Base-by-base conservation (phyloP, 2,888 invertebrate genomes). In the Pediacus dermestoides region DNA sequence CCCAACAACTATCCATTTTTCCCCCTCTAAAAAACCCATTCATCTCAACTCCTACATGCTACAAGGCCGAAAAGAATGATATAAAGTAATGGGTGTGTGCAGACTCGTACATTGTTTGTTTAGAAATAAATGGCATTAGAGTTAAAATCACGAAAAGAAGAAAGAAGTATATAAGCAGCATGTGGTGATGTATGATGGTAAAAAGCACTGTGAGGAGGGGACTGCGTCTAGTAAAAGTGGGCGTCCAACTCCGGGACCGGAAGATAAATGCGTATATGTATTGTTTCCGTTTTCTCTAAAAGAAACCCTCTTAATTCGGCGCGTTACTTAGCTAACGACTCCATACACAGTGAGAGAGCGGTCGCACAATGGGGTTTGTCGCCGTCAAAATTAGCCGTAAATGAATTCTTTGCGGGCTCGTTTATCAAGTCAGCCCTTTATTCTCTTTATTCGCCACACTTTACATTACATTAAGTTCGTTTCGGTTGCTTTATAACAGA, bases 251-350 rank as follows among this genome's bases (percentile, higher is more conserved):
- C 23, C 23, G 23, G 28, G 28, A 4, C 63, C 65, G 63, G 67
- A 68, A 69, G 68, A 69, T 67, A 62, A 64, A 69, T 69, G 67
- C 67, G 67, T 67, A 66, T 67, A 67, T 67, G 68, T 66, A 67
- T 69, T 68, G 67, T 69, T 69, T 69, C 68, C 69, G 65, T 67
- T 63, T 55, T 55, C 58, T 54, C 55, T 56, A 59, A 68, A 68
- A 68, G 67, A 67, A 68, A 64, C 65, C 67, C 66, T 63, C 67
- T 65, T 68, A 68, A 67, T 67, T 66, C 64, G 61, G 61, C 59
- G 60, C 61, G 64, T 68, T 67, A 68, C 68, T 68, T 67, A 67
- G 65, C 64, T 67, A 68, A 67, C 67, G 64, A 64, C 60, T 63
- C 53, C 53, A 54, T 51, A 50, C 52, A 46, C 33, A 52, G 55